phyloP scores from a whole-genome alignment of 2,113 vertebrate species.

The Sardina pilchardus region DNA sequence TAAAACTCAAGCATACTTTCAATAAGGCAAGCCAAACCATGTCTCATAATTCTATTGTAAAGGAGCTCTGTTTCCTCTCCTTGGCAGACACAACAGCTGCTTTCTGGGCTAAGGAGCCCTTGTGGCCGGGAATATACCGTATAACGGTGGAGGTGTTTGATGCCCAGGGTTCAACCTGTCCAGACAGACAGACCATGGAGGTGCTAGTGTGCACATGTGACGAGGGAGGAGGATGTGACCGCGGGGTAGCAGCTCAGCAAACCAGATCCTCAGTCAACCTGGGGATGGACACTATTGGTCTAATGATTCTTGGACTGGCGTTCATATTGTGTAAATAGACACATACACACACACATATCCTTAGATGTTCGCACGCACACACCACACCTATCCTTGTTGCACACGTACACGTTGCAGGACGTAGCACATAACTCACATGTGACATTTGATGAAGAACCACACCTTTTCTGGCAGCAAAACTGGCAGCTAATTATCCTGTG shows the following conservation, averaged over 20 bases:
- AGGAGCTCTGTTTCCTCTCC: background rate
- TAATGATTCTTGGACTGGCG: conserved; percentile 69
- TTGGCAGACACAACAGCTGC: conserved; percentile 44
- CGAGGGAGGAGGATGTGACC: conserved; percentile 35
- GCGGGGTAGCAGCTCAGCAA: background rate
- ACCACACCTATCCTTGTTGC: conserved; percentile 21
- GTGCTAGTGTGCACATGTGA: conserved; percentile 68
- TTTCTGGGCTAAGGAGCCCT: conserved; percentile 20
- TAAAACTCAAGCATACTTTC: background rate
- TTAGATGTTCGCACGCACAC: background rate
- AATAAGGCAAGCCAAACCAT: background rate
- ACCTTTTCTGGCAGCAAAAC: background rate
- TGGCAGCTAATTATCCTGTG: background rate
- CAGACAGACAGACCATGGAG: conserved; percentile 50
- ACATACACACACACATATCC: background rate
- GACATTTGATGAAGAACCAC: background rate
- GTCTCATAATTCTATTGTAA: background rate
- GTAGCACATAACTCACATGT: background rate
- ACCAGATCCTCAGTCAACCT: conserved; percentile 47
- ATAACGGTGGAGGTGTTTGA: conserved; percentile 63
- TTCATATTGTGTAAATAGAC: conserved; percentile 78
- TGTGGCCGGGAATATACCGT: conserved; percentile 64
- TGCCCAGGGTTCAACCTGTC: conserved; percentile 62
- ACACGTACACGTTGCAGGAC: background rate
- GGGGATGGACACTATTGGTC: conserved; percentile 67